phyloP scores from a whole-genome alignment of 2,113 vertebrate genomes.

The Hassar affinis region DNA sequence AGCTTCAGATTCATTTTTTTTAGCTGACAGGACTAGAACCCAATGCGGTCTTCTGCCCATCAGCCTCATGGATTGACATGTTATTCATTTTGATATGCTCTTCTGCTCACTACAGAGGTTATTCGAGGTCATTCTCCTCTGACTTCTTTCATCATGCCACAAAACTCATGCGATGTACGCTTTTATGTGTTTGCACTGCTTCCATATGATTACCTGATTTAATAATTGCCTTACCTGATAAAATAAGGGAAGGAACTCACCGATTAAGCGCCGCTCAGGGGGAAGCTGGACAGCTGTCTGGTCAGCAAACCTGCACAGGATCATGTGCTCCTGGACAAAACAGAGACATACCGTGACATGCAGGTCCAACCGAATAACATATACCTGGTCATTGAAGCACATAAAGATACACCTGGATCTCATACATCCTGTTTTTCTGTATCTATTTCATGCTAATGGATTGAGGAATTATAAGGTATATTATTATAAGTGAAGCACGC shows the following conservation, averaged over 20 bases:
- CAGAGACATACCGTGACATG: background rate
- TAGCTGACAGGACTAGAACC: background rate
- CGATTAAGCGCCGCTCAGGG: constrained; percentile 79
- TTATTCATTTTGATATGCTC: background rate
- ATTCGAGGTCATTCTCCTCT: background rate
- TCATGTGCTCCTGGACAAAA: constrained; percentile 89
- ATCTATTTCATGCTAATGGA: background rate
- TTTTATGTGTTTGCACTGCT: background rate
- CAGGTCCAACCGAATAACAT: background rate
- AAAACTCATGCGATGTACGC: background rate
- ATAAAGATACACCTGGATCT: background rate
- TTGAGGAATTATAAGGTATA: background rate
- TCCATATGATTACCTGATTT: background rate
- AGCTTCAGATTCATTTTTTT: background rate
- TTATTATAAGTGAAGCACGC: background rate
- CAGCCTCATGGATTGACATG: background rate
- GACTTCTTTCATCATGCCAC: background rate
- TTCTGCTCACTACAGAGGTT: background rate
- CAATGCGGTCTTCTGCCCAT: background rate
- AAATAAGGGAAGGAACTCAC: constrained; percentile 65
- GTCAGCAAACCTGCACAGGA: constrained; percentile 95
- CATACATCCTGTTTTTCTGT: too few relatives aligned
- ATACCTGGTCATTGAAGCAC: background rate
- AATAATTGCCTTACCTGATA: too few relatives aligned
- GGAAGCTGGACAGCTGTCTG: constrained; percentile 91